phyloP scores from a whole-genome alignment of 2,113 vertebrate species.

The Lasiurus cinereus region DNA sequence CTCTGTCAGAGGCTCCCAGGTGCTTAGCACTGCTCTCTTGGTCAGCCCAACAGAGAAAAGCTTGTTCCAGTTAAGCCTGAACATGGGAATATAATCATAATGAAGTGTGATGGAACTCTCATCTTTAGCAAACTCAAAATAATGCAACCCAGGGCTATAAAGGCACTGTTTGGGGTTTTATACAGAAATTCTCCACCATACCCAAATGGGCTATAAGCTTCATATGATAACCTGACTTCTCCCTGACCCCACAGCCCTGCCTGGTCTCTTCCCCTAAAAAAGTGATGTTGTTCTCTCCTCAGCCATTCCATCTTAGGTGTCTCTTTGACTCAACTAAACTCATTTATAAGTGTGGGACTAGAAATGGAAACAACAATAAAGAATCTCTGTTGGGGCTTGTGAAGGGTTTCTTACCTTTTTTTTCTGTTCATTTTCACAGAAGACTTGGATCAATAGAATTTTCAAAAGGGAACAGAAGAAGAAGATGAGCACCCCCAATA shows the following conservation, averaged over 20 bases:
- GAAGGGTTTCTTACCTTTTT: background rate
- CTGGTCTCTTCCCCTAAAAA: background rate
- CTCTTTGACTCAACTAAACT: background rate
- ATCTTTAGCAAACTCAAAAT: background rate
- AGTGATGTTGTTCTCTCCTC: background rate
- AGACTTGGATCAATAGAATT: no score
- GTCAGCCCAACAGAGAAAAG: background rate
- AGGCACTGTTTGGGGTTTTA: background rate
- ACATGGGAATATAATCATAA: background rate
- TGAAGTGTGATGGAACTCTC: background rate
- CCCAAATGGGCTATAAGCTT: background rate
- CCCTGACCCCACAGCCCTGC: background rate
- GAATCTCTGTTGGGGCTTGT: background rate
- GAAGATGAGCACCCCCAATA: background rate
- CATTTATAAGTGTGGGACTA: background rate
- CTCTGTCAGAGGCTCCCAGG: background rate
- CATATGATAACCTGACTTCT: no score
- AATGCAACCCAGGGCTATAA: no score
- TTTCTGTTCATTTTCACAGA: no score
- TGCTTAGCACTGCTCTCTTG: background rate
- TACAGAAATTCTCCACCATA: background rate
- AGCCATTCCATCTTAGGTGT: background rate
- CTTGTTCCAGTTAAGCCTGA: fast-evolving
- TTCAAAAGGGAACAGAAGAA: background rate
- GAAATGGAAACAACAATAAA: background rate